Evolutionary conservation across 2,797 vertebrate species (phyloP).

Genomic region (Psittacula echo): DNA sequence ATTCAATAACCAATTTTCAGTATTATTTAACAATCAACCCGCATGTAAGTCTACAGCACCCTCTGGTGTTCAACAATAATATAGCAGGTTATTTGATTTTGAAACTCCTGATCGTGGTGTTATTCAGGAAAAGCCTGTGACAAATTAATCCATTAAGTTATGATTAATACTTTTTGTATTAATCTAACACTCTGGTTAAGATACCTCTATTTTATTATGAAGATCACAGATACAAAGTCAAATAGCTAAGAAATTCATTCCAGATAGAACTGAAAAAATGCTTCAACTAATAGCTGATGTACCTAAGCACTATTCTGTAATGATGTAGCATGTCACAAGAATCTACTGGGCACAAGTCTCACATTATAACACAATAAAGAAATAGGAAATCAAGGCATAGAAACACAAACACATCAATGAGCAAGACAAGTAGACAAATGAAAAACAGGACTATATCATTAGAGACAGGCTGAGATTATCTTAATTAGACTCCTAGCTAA

Average conservation of each 20-base stretch:
- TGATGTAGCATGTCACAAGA: neutral
- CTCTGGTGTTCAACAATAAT: constrained; percentile 58
- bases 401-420: neutral
- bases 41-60: constrained; percentile 32
- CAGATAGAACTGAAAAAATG: neutral
- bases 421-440: neutral
- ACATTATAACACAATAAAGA: neutral
- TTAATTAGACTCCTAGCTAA: neutral
- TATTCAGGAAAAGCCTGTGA: neutral
- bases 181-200: neutral
- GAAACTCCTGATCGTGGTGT: fast-evolving
- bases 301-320: neutral
- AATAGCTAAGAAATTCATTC: neutral
- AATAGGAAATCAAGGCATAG: neutral
- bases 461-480: neutral
- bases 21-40: neutral
- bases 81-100: neutral
- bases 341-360: neutral
- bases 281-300: neutral
- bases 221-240: neutral
- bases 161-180: neutral
- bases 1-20: neutral
- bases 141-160: neutral
- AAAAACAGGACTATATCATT: fast-evolving
- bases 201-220: neutral